These are phyloP conservation scores for Empidonax traillii DNA, from an alignment of 2,113 vertebrate genomes.

Conservation along the genomic window DNA sequence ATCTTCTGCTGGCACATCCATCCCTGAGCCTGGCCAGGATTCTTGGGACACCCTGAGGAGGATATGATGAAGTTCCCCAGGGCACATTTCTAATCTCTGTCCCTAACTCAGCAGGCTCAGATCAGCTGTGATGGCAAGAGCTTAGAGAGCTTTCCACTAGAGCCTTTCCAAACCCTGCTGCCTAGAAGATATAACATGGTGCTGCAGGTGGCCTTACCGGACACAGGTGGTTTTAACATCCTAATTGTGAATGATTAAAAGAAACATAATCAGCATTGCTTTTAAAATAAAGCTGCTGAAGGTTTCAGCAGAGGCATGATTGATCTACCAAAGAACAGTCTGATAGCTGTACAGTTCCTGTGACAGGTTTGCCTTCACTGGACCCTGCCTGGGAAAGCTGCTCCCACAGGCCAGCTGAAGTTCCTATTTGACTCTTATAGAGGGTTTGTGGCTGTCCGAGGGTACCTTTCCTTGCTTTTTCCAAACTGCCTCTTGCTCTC, in stretches of 20 bases:
- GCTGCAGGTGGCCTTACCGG: not conserved
- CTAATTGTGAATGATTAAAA: not conserved
- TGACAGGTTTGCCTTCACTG: not conserved
- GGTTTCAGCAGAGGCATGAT: not conserved
- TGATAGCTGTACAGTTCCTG: not conserved
- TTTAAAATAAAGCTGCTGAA: not conserved
- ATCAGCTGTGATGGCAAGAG: not conserved
- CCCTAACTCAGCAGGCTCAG: not conserved
- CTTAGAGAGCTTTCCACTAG: not conserved
- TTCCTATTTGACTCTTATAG: not conserved
- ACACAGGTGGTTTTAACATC: not conserved
- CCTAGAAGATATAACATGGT: not conserved
- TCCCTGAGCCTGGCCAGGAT: not conserved
- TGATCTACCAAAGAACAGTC: not conserved
- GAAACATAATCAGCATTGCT: not conserved
- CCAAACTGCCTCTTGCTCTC: not conserved
- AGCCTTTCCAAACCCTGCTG: not conserved
- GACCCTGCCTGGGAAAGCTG: not conserved
- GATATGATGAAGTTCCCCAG: not conserved
- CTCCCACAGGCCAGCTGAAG: not conserved
- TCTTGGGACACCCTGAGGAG: not conserved
- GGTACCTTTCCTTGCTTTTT: not conserved
- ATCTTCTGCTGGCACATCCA: not conserved
- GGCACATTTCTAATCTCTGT: not conserved
- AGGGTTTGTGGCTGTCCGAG: not conserved